A percentile compares a stretch with the other conserved stretches of the same genome.
phyloP scores from a whole-genome alignment of 2,888 invertebrate genomes.

The Eupithecia subumbrata region DNA sequence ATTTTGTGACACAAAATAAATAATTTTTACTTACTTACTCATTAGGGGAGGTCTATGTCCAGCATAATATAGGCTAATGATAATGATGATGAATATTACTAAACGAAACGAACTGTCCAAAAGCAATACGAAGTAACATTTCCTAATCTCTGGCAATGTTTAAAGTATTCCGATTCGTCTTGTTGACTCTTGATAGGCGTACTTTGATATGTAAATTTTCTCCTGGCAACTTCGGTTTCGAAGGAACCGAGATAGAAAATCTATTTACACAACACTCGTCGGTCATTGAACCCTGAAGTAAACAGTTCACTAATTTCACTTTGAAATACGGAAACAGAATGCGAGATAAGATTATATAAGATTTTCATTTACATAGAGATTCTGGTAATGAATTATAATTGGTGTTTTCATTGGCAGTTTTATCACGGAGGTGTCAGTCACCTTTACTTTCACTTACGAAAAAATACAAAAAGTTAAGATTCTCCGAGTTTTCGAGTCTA shows the following conservation, averaged over 20 bases:
- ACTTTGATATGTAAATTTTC: neutral
- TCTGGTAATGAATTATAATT: conserved; percentile 18
- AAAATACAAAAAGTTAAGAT: neutral
- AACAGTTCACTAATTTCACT: conserved; percentile 13
- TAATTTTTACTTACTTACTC: no score
- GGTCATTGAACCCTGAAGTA: conserved; percentile 3
- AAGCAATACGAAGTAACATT: neutral
- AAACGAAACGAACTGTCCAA: neutral
- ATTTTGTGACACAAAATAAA: no score
- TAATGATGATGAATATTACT: no score
- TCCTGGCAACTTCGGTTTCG: neutral
- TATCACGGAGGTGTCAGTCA: conserved; percentile 19
- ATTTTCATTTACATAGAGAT: conserved; percentile 25
- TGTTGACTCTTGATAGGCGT: neutral
- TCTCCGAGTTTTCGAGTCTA: neutral
- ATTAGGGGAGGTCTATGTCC: no score
- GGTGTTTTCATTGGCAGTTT: conserved; percentile 14
- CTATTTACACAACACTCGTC: neutral
- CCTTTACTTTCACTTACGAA: conserved; percentile 24
- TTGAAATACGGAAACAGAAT: conserved; percentile 13
- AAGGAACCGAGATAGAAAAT: neutral
- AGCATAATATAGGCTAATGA: no score
- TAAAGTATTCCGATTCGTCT: neutral
- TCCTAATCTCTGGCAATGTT: neutral
- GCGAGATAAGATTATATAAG: conserved; percentile 14